Base-by-base conservation (phyloP, 2,113 vertebrate species). In the Bos javanicus region DNA sequence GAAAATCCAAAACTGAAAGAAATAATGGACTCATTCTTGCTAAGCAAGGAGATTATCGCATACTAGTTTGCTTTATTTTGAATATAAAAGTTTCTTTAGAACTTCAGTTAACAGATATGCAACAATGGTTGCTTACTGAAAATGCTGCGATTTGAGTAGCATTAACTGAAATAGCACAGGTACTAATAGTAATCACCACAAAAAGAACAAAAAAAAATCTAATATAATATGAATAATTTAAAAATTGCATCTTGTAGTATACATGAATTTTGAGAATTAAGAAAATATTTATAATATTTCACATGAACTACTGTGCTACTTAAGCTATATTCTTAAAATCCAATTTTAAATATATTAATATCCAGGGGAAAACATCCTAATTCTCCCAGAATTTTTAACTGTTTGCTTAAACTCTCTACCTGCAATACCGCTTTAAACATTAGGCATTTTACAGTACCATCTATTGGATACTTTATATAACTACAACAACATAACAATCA, bases 381-480 rank as follows among this genome's bases (percentile, higher is more conserved):
- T 48, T 93, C 0, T 64, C 59, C 81, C 5, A 80, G 52, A 96
- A 87, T 80, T 95, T 7, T 92, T 39, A 76, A 82, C 87, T 60
- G 8, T 39, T 16, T 2, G 9, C 74, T 71, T 59, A 74, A 62
- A 28, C 5, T 62, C 4, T 94, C 33, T 86, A 57, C 13, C 26
- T 87, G 4, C 4, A 64, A 23, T 46, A 82, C 10, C 3, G 57
- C 3, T 59, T 81, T 74, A 82, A 80, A 92, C 76, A 57, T 84
- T 56, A 85, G 15, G 54, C 84, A 97, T 86, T 97, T 92, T 56
- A 87, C 7, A 96, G 36, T 96, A 93, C 94, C 80, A 97, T 71
- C 92, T 95, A 90, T 97, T 96, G 74, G 84, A 87, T 90, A 90
- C 56, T 87, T 92, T 83, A 36, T 71, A 54, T 76, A 96, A 97